Evolutionary conservation across 92 coral and sea anemone genomes (phyloP), one percentile per base, ranked within the genome.

Genomic region (Palythoa grandiflora): DNA sequence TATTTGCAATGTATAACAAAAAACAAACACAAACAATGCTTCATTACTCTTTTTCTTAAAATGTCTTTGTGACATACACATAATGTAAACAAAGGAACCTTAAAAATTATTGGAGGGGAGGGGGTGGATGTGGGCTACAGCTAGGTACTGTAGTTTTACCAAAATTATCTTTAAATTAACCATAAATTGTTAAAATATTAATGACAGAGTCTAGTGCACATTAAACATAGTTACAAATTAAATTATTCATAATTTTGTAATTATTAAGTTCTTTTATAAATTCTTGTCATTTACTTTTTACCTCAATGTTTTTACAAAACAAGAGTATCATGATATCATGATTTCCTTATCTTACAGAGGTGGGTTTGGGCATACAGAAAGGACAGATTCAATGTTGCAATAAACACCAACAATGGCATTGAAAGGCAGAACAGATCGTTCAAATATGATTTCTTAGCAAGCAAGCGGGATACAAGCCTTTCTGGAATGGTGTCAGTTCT

Each of bases 341-440:
- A 16, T 75, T 70, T 73, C 70, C 68, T 19, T 3, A 35, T 36
- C 51, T 38, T 83, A 51, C 63, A 88, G 94, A 35, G 91, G 37
- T 91, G 94, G 89, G 89, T 91, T 36, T 91, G 94, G 94, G 89
- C 89, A 38, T 91, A 21, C 83, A 66, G 73, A 17, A 91, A 88
- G 63, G 92, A 88, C 35, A 83, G 87, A 38, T 38, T 88, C 37
- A 83, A 88, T 75, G 88, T 88, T 47, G 38, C 19, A n/a, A 53
- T 88, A 3, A 91, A 91, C 44, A 88, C 94, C 54, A 91, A 77
- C 87, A 88, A 91, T 88, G 94, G 94, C 7, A 59, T 84, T 0
- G 91, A 91, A 60, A 20, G 91, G n/a, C 83, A 91, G 60, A 88
- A 88, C 77, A 65, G 71, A 37, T 15, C 73, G 3, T 88, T 88